phyloP scores from a whole-genome alignment of 2,113 vertebrate genomes.

The Nothoprocta perdicaria region DNA sequence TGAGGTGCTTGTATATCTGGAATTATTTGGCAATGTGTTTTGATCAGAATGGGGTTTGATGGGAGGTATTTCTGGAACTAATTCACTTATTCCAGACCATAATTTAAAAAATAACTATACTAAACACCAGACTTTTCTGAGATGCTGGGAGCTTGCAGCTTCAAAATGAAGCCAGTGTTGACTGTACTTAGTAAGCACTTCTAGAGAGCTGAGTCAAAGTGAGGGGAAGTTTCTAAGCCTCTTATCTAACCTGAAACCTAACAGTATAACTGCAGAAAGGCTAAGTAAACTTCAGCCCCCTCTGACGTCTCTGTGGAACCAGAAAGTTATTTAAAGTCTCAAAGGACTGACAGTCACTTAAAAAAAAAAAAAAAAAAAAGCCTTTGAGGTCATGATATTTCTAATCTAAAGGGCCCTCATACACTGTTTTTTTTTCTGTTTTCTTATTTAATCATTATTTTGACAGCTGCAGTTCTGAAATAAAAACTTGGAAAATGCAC shows the following conservation, averaged over 20 bases:
- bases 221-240: not conserved
- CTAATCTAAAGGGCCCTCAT: not conserved
- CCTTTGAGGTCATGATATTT: not conserved
- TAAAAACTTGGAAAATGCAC: not conserved
- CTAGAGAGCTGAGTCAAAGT: not conserved
- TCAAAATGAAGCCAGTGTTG: fast-evolving
- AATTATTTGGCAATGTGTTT: not conserved
- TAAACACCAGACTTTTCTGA: fast-evolving
- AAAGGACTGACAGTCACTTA: not conserved
- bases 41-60: not conserved
- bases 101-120: not conserved
- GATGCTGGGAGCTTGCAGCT: not conserved
- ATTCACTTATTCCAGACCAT: fast-evolving
- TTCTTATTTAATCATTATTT: not conserved
- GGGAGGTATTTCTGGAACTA: not conserved
- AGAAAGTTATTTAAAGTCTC: conserved; percentile 14
- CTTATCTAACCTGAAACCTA: not conserved
- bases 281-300: not conserved
- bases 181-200: not conserved
- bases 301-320: not conserved
- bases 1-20: not conserved
- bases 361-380: not conserved
- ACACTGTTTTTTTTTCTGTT: not conserved
- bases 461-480: conserved; percentile 16
- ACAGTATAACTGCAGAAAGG: not conserved